A percentile compares a stretch with the other conserved stretches of the same genome.
phyloP scores from a whole-genome alignment of 2,888 invertebrate genomes.

The Diadromus collaris region DNA sequence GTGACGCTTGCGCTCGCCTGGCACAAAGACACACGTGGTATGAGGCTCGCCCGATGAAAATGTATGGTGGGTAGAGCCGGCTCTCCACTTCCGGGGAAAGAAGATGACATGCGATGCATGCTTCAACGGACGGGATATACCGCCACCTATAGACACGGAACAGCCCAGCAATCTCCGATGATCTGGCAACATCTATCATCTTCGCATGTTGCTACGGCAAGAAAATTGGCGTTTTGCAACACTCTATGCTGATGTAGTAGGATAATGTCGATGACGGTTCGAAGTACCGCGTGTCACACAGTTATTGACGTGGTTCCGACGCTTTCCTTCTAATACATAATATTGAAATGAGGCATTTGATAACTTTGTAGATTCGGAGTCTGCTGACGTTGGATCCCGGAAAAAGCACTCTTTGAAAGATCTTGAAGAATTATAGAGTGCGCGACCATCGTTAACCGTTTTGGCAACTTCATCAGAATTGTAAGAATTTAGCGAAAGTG shows the following conservation, averaged over 20 bases:
- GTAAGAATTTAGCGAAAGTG: no score
- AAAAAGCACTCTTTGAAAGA: background rate
- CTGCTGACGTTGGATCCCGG: background rate
- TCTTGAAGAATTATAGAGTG: background rate
- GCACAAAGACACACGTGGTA: background rate
- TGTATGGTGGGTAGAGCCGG: background rate
- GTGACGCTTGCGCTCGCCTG: constrained; percentile 39
- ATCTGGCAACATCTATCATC: constrained; percentile 3
- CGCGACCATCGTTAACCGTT: no score
- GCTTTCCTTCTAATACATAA: background rate
- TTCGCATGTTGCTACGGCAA: background rate
- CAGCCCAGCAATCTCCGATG: constrained; percentile 2
- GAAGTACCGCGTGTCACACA: background rate
- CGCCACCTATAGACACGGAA: background rate
- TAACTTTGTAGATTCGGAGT: background rate
- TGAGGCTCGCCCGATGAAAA: background rate
- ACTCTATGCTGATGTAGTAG: background rate
- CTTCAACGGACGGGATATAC: constrained; percentile 2
- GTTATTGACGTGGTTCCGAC: background rate
- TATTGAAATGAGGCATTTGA: background rate
- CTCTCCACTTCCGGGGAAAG: constrained; percentile 34
- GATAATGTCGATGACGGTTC: background rate
- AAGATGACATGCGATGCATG: constrained; percentile 14
- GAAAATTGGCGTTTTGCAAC: background rate
- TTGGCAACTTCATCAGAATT: no score